A percentile compares a stretch with the other conserved stretches of the same genome.
phyloP scores from a whole-genome alignment of 2,113 vertebrate genomes.

The Cervus canadensis region DNA sequence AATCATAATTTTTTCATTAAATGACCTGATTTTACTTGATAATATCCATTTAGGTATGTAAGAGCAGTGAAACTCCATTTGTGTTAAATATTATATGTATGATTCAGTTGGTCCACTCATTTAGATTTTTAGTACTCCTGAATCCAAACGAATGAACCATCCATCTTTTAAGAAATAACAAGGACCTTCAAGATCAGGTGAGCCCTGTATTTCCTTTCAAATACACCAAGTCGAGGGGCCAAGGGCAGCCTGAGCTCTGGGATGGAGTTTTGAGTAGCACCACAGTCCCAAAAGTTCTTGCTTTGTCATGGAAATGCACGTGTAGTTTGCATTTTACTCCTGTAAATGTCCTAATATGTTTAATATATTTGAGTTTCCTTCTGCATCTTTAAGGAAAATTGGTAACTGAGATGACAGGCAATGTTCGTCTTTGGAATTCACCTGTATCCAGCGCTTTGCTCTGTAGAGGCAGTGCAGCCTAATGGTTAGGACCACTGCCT shows the following conservation, averaged over 20 bases:
- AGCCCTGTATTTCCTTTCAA: not conserved
- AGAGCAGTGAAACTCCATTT: conserved; percentile 59
- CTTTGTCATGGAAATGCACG: not conserved
- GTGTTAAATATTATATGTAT: conserved; percentile 60
- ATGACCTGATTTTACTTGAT: conserved; percentile 69
- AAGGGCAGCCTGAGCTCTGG: not conserved
- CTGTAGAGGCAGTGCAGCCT: not conserved
- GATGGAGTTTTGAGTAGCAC: not conserved
- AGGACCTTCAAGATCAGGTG: conserved; percentile 18
- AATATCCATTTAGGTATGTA: conserved; percentile 56
- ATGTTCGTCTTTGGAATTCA: not conserved
- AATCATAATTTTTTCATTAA: conserved; percentile 72
- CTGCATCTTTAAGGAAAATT: not conserved
- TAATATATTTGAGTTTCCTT: not conserved
- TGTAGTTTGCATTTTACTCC: not conserved
- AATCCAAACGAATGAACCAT: conserved; percentile 22
- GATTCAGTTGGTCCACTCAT: conserved; percentile 64
- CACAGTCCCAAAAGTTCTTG: not conserved
- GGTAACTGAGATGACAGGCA: not conserved
- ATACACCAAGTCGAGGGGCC: not conserved
- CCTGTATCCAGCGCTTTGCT: not conserved
- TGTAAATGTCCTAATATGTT: not conserved
- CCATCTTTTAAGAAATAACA: conserved; percentile 39
- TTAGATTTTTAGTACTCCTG: conserved; percentile 35
- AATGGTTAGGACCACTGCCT: not conserved